Evolutionary conservation across 2,797 vertebrate species (phyloP).

Genomic region (Tenualosa ilisha): DNA sequence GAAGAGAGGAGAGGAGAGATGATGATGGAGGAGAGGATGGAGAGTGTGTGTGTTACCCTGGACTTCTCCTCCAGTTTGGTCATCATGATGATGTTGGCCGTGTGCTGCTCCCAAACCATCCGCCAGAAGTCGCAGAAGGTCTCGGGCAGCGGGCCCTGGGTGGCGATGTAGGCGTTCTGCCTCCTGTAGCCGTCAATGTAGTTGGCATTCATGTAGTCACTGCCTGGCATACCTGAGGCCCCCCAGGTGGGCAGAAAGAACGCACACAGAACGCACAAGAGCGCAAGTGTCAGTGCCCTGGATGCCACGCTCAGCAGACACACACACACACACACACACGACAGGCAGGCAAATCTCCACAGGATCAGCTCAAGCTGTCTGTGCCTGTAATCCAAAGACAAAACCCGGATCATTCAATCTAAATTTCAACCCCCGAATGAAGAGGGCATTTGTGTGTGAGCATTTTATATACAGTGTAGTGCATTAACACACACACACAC

Average conservation of each 20-base stretch:
- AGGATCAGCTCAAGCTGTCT: slow-evolving; percentile 49
- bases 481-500: not conserved
- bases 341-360: slow-evolving; percentile 35
- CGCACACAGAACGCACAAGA: slow-evolving; percentile 28
- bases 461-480: not conserved
- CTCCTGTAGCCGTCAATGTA: slow-evolving; percentile 97
- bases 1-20: not conserved
- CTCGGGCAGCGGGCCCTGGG: slow-evolving; percentile 93
- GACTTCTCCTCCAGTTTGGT: slow-evolving; percentile 97
- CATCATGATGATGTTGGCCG: slow-evolving; percentile 97
- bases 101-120: slow-evolving; percentile 92
- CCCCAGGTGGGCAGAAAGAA: slow-evolving; percentile 31
- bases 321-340: too few relatives aligned
- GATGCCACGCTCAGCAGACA: not conserved
- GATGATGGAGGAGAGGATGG: not conserved
- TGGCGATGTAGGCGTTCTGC: slow-evolving; percentile 97
- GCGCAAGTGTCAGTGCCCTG: not conserved
- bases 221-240: slow-evolving; percentile 79
- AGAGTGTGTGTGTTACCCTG: slow-evolving; percentile 75
- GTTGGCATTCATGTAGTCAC: slow-evolving; percentile 97
- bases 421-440: not conserved
- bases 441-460: not conserved
- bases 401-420: not conserved
- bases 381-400: not conserved
- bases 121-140: slow-evolving; percentile 99